Conservation (phyloP, 2,113 vertebrate species). For the Balaeniceps rex region DNA sequence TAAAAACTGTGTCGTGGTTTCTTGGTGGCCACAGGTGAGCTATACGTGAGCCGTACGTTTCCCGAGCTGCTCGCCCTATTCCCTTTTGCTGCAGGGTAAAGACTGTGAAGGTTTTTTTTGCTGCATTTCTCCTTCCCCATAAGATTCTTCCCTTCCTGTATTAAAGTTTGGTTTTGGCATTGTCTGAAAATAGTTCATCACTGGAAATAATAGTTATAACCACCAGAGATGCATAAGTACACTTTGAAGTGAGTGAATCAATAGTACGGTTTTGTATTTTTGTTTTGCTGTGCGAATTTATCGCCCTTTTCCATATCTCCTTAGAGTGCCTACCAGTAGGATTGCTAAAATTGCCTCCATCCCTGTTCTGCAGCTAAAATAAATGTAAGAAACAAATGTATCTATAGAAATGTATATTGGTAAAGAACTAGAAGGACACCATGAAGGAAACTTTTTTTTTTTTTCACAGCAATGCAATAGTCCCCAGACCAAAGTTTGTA, state of each 20-base stretch:
- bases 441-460: background rate
- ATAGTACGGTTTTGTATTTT: background rate
- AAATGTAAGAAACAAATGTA: background rate
- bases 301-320: background rate
- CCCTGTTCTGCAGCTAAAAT: background rate
- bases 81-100: background rate
- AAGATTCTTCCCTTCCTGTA: background rate
- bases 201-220: constrained; percentile 15
- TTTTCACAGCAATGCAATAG: background rate
- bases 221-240: constrained; percentile 42
- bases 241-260: constrained; percentile 41
- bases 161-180: background rate
- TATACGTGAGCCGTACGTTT: background rate
- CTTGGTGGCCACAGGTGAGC: background rate
- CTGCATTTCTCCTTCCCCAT: background rate
- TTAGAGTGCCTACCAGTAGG: background rate
- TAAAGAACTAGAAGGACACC: background rate
- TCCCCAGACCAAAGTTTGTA: background rate
- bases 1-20: background rate
- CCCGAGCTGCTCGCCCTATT: background rate
- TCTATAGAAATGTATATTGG: background rate
- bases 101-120: background rate
- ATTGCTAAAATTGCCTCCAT: background rate
- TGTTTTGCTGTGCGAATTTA: background rate
- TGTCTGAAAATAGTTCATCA: constrained; percentile 32